phyloP scores from a whole-genome alignment of 1,140 invertebrate species.

The Drosophila setifemur region DNA sequence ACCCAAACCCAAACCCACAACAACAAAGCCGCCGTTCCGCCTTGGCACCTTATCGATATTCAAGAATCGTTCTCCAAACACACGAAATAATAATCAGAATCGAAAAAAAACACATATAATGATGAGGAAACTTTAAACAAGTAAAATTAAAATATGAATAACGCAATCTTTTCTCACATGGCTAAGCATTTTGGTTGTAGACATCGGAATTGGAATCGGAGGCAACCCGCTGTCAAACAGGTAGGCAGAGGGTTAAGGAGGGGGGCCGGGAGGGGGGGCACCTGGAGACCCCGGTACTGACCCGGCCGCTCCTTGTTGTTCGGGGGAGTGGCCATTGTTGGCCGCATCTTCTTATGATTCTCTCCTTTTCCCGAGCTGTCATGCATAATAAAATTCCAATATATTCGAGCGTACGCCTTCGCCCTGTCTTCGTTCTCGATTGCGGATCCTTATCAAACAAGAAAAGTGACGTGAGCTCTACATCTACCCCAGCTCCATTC shows the following conservation, averaged over 20 bases:
- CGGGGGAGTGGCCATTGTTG: slow-evolving; percentile 70
- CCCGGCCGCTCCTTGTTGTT: slow-evolving; percentile 43
- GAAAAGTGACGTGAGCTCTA: slow-evolving; percentile 73
- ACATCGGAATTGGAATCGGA: slow-evolving; percentile 14
- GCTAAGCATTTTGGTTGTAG: slow-evolving; percentile 58
- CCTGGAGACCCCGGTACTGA: slow-evolving; percentile 20
- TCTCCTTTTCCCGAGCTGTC: slow-evolving; percentile 64
- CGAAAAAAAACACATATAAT: slow-evolving; percentile 4
- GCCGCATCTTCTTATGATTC: slow-evolving; percentile 15
- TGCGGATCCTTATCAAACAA: slow-evolving; percentile 79
- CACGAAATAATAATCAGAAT: slow-evolving; percentile 35
- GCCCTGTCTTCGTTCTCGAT: slow-evolving; percentile 59
- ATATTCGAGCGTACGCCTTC: slow-evolving; percentile 74
- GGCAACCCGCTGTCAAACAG: slow-evolving; percentile 76
- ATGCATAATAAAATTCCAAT: slow-evolving; percentile 81
- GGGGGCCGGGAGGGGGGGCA: background rate
- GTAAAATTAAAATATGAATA: slow-evolving; percentile 80
- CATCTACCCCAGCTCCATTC: slow-evolving; percentile 27
- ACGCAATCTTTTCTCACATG: slow-evolving; percentile 80
- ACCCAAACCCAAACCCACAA: slow-evolving; percentile 9
- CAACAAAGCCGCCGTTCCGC: slow-evolving; percentile 63
- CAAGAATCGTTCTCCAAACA: slow-evolving; percentile 69
- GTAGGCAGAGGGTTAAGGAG: slow-evolving; percentile 41
- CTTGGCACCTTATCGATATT: slow-evolving; percentile 73
- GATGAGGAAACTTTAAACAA: slow-evolving; percentile 49